Evolutionary conservation across 2,888 invertebrate genomes (phyloP).

Genomic region (Eurytoma adleriae): DNA sequence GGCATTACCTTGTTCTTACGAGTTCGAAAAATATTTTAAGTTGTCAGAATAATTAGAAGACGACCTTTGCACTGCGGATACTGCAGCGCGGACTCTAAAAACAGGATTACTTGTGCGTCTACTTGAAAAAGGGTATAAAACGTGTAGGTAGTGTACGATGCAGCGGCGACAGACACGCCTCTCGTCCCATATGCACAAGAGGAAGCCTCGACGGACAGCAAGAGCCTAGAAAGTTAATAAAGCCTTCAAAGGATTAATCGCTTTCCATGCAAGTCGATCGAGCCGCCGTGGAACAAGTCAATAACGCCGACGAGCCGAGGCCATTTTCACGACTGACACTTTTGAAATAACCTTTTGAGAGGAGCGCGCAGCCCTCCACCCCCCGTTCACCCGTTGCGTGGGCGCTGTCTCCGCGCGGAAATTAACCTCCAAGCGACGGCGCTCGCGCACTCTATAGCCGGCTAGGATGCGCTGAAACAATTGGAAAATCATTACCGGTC

Average conservation of each 20-base stretch:
- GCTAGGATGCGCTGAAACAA: constrained; percentile 15
- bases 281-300: constrained; percentile 24
- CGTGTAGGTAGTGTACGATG: too few relatives aligned
- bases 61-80: too few relatives aligned
- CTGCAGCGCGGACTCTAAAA: too few relatives aligned
- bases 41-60: too few relatives aligned
- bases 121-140: background rate
- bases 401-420: constrained; percentile 2
- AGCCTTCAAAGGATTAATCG: constrained; percentile 48
- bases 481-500: constrained; percentile 37
- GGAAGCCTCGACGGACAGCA: constrained; percentile 39
- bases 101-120: too few relatives aligned
- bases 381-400: constrained; percentile 7
- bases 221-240: constrained; percentile 31
- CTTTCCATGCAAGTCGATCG: constrained; percentile 26
- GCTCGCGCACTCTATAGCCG: background rate
- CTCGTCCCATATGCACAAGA: background rate
- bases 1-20: too few relatives aligned
- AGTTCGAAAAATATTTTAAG: too few relatives aligned
- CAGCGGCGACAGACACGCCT: too few relatives aligned
- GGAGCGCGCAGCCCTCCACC: background rate
- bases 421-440: constrained; percentile 5
- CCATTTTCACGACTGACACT: constrained; percentile 44
- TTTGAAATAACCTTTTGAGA: constrained; percentile 38
- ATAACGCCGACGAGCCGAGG: constrained; percentile 24